Evolutionary conservation across 2,888 invertebrate genomes (phyloP).

Genomic region (Glyphotaelius pellucidus): DNA sequence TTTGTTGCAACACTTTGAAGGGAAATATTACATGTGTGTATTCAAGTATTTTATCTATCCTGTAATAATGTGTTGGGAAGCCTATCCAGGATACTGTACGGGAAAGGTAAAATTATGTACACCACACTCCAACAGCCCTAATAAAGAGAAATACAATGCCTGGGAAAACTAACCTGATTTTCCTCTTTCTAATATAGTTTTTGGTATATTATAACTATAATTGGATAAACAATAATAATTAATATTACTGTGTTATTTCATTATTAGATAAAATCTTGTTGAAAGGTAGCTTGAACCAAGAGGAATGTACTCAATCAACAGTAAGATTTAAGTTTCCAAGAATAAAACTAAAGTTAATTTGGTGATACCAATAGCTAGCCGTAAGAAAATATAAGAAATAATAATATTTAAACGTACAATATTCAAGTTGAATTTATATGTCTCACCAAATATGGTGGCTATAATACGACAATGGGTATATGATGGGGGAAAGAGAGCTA

Average conservation of each 20-base stretch:
- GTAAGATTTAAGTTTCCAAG: background rate
- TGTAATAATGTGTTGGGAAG: background rate
- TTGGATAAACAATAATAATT: background rate
- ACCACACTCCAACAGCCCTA: background rate
- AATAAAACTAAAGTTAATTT: slow-evolving; percentile 26
- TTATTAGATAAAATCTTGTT: slow-evolving; percentile 15
- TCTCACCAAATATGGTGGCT: background rate
- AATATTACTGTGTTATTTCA: slow-evolving; percentile 3
- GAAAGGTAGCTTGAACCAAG: slow-evolving; percentile 8
- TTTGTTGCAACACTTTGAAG: slow-evolving; percentile 32
- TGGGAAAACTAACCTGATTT: background rate
- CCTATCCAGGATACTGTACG: background rate
- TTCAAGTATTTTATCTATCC: background rate
- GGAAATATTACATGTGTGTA: background rate
- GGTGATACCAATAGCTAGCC: slow-evolving; percentile 3
- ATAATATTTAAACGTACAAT: slow-evolving; percentile 16
- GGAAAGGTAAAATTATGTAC: slow-evolving; percentile 1
- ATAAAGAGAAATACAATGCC: background rate
- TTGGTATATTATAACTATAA: slow-evolving; percentile 13
- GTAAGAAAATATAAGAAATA: background rate
- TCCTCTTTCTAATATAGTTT: slow-evolving; percentile 26
- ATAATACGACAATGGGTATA: background rate
- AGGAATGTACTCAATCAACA: slow-evolving; percentile 7
- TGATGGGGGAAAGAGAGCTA: background rate
- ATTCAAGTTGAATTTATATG: background rate